Evolutionary conservation across 92 coral and sea anemone genomes (phyloP).

Genomic region (Diadumene lineata): DNA sequence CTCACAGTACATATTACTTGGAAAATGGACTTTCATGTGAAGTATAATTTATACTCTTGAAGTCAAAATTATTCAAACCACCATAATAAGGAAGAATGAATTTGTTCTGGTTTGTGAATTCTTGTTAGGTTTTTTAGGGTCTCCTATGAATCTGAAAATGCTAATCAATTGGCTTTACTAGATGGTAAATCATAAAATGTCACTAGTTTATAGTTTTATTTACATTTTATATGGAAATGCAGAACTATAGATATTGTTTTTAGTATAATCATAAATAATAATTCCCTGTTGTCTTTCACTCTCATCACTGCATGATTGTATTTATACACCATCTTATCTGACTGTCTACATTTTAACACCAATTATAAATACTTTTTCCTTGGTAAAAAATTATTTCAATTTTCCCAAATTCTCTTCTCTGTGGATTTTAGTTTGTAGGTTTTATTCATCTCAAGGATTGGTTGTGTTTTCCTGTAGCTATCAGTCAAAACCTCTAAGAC

Average conservation of each 20-base stretch:
- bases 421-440: not conserved
- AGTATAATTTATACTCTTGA: no score
- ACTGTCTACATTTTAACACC: not conserved
- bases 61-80: no score
- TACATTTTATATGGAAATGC: constrained; percentile 2
- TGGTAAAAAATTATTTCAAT: not conserved
- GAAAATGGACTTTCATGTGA: no score
- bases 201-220: constrained; percentile 1
- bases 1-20: no score
- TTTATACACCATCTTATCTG: not conserved
- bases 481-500: constrained; percentile 19
- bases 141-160: not conserved
- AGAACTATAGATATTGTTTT: not conserved
- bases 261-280: no score
- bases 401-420: constrained; percentile 6
- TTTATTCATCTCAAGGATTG: constrained; percentile 1
- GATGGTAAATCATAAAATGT: not conserved
- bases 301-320: not conserved
- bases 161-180: not conserved
- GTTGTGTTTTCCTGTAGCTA: not conserved
- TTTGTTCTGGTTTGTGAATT: no score
- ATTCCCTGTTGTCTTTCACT: not conserved
- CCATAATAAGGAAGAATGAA: no score
- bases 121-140: not conserved
- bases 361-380: not conserved